Evolutionary conservation across 2,113 vertebrate species (phyloP), one percentile per base, ranked within the genome.

Genomic region (Leptobrachium leishanense): DNA sequence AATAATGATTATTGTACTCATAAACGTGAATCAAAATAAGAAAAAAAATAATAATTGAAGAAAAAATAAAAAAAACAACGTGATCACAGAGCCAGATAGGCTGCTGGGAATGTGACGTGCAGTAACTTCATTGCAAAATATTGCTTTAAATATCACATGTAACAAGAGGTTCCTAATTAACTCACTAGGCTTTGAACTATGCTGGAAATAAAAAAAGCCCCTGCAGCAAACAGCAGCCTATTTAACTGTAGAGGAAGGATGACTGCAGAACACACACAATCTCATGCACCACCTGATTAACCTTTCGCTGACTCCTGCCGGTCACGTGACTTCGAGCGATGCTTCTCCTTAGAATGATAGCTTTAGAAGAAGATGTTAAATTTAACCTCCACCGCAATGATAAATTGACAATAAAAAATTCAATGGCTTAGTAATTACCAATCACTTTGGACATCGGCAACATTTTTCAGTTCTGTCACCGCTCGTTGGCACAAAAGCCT

Each of bases 391-490:
- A 92, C 95, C 91, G 91, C 94, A 87, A 95, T 97, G 97, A 99
- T 98, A 95, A 98, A 98, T 98, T 96, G 97, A 97, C 95, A 97
- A 96, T 94, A 96, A 96, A 95, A 94, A 96, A 98, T 97, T 94
- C 95, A 96, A 96, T 96, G 96, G 94, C 94, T 94, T 93, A 92
- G 96, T 98, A 99, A 99, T 99, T 98, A 98, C 95, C 95, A 96
- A 98, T 98, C 96, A 95, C 96, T 95, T 96, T 94, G 95, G 95
- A 95, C 95, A 95, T 90, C 87, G 86, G 95, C 91, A 92, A 95
- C 96, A 98, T 98, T 97, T 96, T 95, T 98, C 96, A 98, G 95
- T 94, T 95, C 94, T 95, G 96, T 96, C 96, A 96, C 91, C 88
- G 90, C 68, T 87, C 95, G 92, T 95, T 93, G 90, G 93, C 92